phyloP scores from a whole-genome alignment of 1,140 invertebrate species.

The Drosophila melanogaster region Release_6_plus_ISO1_MT NT_033777.3:12567501-12568000 shows the following conservation, averaged over 20 bases:
- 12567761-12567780: slow-evolving; percentile 58
- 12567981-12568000: slow-evolving; percentile 38
- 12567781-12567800: not conserved
- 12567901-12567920: slow-evolving; percentile 17
- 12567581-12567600: slow-evolving; percentile 1
- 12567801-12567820: slow-evolving; percentile 37
- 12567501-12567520: too few relatives aligned
- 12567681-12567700: slow-evolving; percentile 48
- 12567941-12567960: slow-evolving; percentile 39
- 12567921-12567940: slow-evolving; percentile 15
- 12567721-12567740: slow-evolving; percentile 35
- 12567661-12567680: slow-evolving; percentile 47
- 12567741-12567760: slow-evolving; percentile 58
- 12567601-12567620: not conserved
- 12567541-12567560: too few relatives aligned
- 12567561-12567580: not conserved
- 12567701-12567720: not conserved
- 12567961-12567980: slow-evolving; percentile 56
- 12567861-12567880: slow-evolving; percentile 26
- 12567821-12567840: slow-evolving; percentile 69
- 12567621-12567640: not conserved
- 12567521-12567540: too few relatives aligned
- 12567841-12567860: slow-evolving; percentile 8
- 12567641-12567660: slow-evolving; percentile 20
- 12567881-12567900: slow-evolving; percentile 56